Evolutionary conservation across 92 coral and sea anemone genomes (phyloP), one percentile per base, ranked within the genome.

Genomic region (Palythoa heliodiscus): DNA sequence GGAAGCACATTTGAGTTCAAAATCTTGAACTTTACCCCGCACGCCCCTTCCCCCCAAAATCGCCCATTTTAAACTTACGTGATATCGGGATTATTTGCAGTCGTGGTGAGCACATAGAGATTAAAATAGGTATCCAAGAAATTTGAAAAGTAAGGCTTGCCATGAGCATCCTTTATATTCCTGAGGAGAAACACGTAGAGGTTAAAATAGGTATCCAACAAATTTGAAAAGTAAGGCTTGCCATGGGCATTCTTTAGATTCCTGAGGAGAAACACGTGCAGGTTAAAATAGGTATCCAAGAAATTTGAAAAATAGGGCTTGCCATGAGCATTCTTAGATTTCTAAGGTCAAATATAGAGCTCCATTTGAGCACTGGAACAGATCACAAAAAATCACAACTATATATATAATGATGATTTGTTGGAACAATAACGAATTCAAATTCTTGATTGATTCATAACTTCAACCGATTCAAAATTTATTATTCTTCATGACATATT

Each of bases 51-150:
- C 69, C 10, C 9, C 10, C 69, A 69, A 3, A 69, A 37, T 10
- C 17, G 11, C 11, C 47, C 24, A 10, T 2, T 11, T 69, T 69
- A 37, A 14, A 92, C 99, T 87, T 72, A 96, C 99, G 91, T 94
- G n/a, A 96, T 91, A 78, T 96, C 99, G 23, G 99, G 99, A 23
- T 95, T 96, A 88, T 96, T 96, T 16, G 99, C 98, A 66, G 99
- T 94, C 0, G 99, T 96, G 13, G 99, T 94, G 29, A 96, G 89
- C 37, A 96, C 95, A 76, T 96, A 96, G 78, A 96, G 66, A 16
- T 78, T 77, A 83, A 92, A 96, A 85, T 91, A 96, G 20, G 93
- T 90, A 64, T 96, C 95, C 57, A 89, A 78, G 63, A 75, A 96
- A 48, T 82, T 53, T 24, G 92, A 78, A 75, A 96, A 96, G 87